phyloP scores from a whole-genome alignment of 2,113 vertebrate species.

The Holacanthus passer region DNA sequence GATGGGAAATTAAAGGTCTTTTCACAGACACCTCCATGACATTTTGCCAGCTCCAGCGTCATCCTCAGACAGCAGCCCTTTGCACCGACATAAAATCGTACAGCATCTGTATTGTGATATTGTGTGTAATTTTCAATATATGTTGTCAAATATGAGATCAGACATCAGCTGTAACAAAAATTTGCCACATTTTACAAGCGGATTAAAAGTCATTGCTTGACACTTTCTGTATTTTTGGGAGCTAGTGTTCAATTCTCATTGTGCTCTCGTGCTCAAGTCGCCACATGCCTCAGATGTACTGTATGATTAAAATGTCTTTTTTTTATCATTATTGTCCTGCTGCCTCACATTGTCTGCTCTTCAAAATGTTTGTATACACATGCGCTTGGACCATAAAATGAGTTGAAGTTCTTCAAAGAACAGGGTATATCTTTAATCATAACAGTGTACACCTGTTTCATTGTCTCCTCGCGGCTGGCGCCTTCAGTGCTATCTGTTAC shows the following conservation, averaged over 20 bases:
- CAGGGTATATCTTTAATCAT: constrained; percentile 6
- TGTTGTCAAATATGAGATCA: constrained; percentile 23
- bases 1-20: background rate
- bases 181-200: constrained; percentile 40
- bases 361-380: background rate
- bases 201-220: constrained; percentile 22
- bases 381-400: constrained; percentile 1
- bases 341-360: constrained; percentile 2
- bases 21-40: background rate
- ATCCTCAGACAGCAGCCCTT: constrained; percentile 37
- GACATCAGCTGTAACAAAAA: constrained; percentile 9
- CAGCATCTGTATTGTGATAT: constrained; percentile 31
- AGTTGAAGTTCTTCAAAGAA: background rate
- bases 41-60: constrained; percentile 4
- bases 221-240: constrained; percentile 36
- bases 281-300: constrained; percentile 60
- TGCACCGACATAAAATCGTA: constrained; percentile 32
- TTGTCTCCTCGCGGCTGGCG: constrained; percentile 49
- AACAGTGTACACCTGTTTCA: constrained; percentile 43
- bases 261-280: constrained; percentile 32
- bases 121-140: constrained; percentile 22
- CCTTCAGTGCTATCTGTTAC: constrained; percentile 25
- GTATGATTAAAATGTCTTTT: constrained; percentile 71
- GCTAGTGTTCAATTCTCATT: background rate
- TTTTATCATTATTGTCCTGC: constrained; percentile 37